Evolutionary conservation across 2,888 invertebrate species (phyloP).

Genomic region (Mythimna lalbum): DNA sequence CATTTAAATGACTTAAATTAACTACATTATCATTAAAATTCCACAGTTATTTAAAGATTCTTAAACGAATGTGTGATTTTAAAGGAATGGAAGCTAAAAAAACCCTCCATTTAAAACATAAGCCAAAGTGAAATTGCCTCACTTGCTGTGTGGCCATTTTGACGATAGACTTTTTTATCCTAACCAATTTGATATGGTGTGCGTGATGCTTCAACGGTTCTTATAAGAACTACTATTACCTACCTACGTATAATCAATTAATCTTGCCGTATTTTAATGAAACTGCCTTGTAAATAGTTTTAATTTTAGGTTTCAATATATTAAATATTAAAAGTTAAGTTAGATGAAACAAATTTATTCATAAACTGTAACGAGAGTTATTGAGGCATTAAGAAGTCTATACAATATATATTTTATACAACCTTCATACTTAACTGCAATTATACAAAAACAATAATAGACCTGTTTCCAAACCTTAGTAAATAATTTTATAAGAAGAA

Average conservation of each 20-base stretch:
- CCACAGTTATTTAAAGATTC: too few relatives aligned
- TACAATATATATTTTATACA: too few relatives aligned
- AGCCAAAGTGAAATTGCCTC: slow-evolving; percentile 29
- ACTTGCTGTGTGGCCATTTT: not conserved
- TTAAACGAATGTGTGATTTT: slow-evolving; percentile 3
- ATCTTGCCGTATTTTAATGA: slow-evolving; percentile 52
- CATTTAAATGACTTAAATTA: slow-evolving; percentile 67
- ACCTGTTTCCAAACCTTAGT: slow-evolving; percentile 5
- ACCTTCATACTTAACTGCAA: slow-evolving; percentile 21
- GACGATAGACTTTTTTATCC: not conserved
- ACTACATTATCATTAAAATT: not conserved
- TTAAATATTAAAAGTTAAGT: slow-evolving; percentile 15
- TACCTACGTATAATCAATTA: slow-evolving; percentile 19
- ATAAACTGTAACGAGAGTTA: slow-evolving; percentile 9
- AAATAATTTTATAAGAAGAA: slow-evolving; percentile 14
- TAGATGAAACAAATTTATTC: slow-evolving; percentile 16
- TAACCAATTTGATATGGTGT: not conserved
- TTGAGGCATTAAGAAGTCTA: too few relatives aligned
- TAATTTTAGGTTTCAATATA: slow-evolving; percentile 38
- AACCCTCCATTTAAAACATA: slow-evolving; percentile 16
- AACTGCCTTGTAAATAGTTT: slow-evolving; percentile 57
- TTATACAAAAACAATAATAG: slow-evolving; percentile 1
- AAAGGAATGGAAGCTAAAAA: slow-evolving; percentile 8
- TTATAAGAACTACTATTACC: slow-evolving; percentile 23
- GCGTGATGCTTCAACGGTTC: slow-evolving; percentile 6